Conservation (phyloP, 2,797 vertebrate genomes). For the Meriones psammophilus region DNA sequence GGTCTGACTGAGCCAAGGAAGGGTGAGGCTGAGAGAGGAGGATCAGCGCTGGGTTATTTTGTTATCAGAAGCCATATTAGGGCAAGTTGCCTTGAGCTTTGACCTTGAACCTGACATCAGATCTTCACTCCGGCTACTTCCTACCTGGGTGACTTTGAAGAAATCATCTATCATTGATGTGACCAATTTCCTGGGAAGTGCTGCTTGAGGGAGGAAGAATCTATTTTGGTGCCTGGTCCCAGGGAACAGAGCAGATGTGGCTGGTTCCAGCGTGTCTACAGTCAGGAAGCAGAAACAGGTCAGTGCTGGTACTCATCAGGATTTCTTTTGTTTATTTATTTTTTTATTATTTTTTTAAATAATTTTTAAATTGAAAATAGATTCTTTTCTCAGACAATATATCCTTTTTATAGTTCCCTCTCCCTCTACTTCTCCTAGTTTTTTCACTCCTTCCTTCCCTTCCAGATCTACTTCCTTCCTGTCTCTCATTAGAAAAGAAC, state of each 20-base stretch:
- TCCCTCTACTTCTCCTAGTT: too few relatives aligned
- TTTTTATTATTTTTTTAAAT: too few relatives aligned
- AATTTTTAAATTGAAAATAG: background rate
- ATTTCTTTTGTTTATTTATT: background rate
- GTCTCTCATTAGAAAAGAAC: background rate
- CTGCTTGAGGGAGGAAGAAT: background rate
- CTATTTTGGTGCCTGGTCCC: background rate
- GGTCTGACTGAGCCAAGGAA: background rate
- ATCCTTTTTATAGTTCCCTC: background rate
- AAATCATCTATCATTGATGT: background rate
- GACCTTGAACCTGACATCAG: background rate
- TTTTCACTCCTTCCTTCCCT: background rate
- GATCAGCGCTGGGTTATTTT: background rate
- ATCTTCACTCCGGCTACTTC: conserved; percentile 1
- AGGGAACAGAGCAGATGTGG: background rate
- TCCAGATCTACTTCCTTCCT: too few relatives aligned
- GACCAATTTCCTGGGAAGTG: background rate
- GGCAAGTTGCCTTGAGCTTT: background rate
- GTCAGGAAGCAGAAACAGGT: background rate
- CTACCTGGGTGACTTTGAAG: background rate
- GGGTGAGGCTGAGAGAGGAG: background rate
- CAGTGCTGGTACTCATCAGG: background rate
- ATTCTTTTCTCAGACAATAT: background rate
- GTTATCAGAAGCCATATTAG: too few relatives aligned
- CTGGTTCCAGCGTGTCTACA: background rate